A percentile compares a stretch with the other conserved stretches of the same genome.
These are phyloP conservation scores for Muraenolepis orangiensis DNA, from an alignment of 2,797 vertebrate genomes.

Conservation along the genomic window DNA sequence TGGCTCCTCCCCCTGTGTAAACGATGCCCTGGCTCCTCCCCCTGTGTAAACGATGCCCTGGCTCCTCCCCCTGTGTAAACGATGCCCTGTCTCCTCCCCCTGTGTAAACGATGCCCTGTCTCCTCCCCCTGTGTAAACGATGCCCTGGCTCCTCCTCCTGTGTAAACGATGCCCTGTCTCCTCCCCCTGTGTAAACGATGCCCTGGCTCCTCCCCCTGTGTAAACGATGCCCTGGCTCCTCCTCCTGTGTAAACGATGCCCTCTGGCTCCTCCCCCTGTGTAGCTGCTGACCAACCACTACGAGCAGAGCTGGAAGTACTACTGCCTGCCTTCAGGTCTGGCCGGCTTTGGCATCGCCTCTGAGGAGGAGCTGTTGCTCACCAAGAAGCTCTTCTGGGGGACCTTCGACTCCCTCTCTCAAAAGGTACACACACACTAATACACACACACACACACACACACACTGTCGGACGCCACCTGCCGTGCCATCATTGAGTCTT, in stretches of 20 bases:
- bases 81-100: too few relatives aligned
- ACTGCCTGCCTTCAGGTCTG: conserved; percentile 92
- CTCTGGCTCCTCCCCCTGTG: conserved; percentile 37
- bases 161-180: too few relatives aligned
- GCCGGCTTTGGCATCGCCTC: conserved; percentile 87
- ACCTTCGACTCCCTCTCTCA: conserved; percentile 94
- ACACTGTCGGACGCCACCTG: not conserved
- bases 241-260: conserved; percentile 23
- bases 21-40: too few relatives aligned
- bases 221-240: too few relatives aligned
- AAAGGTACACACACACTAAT: conserved; percentile 77
- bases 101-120: too few relatives aligned
- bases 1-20: too few relatives aligned
- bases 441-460: not conserved
- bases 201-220: too few relatives aligned
- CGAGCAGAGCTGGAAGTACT: conserved; percentile 98
- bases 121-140: too few relatives aligned
- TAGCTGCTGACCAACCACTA: conserved; percentile 96
- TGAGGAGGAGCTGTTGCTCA: conserved; percentile 93
- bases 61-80: too few relatives aligned
- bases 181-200: too few relatives aligned
- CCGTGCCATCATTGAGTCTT: not conserved
- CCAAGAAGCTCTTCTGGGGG: conserved; percentile 98
- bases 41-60: too few relatives aligned
- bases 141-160: too few relatives aligned